phyloP scores from a whole-genome alignment of 2,113 vertebrate genomes.

The Erinaceus europaeus region DNA sequence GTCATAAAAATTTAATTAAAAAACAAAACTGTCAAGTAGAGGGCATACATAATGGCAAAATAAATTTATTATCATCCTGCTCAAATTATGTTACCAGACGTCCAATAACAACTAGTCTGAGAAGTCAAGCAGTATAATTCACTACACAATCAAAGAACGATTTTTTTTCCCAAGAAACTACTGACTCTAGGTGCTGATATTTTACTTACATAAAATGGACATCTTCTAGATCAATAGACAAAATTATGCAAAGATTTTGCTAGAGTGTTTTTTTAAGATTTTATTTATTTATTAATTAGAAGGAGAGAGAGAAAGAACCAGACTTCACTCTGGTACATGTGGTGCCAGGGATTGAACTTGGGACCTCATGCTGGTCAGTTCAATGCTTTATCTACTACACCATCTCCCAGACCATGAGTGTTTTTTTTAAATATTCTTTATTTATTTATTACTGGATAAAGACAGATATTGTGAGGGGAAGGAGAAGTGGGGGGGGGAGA shows the following conservation, averaged over 20 bases:
- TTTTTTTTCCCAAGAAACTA: not conserved
- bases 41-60: not conserved
- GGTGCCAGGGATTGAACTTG: no score
- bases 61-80: not conserved
- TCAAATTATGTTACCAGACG: not conserved
- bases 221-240: not conserved
- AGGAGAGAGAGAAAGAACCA: no score
- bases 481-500: no score
- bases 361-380: no score
- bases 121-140: conserved; percentile 3
- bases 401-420: no score
- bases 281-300: no score
- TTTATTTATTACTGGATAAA: no score
- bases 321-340: no score
- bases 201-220: not conserved
- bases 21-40: not conserved
- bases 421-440: no score
- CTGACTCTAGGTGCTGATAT: not conserved
- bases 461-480: no score
- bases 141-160: not conserved
- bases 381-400: no score
- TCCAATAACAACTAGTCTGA: not conserved
- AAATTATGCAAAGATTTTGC: not conserved
- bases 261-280: no score
- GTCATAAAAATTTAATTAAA: not conserved